Evolutionary conservation across 1,140 invertebrate species (phyloP).

Genomic region (Drosophila parabipectinata): DNA sequence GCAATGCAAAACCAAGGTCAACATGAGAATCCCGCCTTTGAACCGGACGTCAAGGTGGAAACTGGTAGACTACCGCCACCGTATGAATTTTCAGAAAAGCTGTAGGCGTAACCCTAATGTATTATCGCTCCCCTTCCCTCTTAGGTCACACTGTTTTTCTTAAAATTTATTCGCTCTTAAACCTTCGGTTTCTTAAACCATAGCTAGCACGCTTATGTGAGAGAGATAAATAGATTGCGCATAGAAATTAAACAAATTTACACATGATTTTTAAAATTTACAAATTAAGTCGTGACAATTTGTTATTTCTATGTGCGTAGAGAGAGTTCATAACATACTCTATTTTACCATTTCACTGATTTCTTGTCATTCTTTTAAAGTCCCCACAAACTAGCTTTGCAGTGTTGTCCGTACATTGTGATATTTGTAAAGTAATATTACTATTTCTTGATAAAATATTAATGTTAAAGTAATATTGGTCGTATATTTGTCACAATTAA

Average conservation of each 20-base stretch:
- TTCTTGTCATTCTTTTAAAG: conserved; percentile 2
- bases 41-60: conserved; percentile 73
- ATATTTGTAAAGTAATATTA: conserved; percentile 69
- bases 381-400: conserved; percentile 10
- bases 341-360: conserved; percentile 36
- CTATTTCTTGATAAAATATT: no score
- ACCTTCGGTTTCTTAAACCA: conserved; percentile 41
- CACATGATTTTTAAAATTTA: no score
- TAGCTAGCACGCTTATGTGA: conserved; percentile 72
- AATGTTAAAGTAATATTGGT: conserved; percentile 42
- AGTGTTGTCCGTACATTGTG: conserved; percentile 57
- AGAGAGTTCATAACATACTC: conserved; percentile 43
- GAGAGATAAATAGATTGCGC: conserved; percentile 83
- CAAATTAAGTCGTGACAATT: conserved; percentile 3
- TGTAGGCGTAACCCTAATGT: conserved; percentile 29
- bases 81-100: conserved; percentile 61
- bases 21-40: conserved; percentile 72
- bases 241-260: conserved; percentile 72
- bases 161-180: conserved; percentile 21
- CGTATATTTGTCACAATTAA: conserved; percentile 62
- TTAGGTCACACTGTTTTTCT: conserved; percentile 15
- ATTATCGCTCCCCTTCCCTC: neutral
- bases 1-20: conserved; percentile 51
- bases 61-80: conserved; percentile 40
- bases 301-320: conserved; percentile 45